Evolutionary conservation across 2,113 vertebrate genomes (phyloP).

Genomic region (Hystrix brachyura): DNA sequence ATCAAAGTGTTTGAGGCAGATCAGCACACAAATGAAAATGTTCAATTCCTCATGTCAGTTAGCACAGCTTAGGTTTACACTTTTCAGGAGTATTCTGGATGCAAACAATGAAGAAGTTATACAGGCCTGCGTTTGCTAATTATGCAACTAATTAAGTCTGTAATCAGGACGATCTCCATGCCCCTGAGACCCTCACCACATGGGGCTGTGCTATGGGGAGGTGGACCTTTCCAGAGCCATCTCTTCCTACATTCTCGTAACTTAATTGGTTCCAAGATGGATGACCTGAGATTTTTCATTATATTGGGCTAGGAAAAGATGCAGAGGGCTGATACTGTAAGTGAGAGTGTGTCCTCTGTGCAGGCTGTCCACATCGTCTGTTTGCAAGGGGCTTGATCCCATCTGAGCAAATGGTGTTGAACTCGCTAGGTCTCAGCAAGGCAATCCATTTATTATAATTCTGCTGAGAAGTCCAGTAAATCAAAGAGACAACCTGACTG

Average conservation of each 20-base stretch:
- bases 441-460: constrained; percentile 91
- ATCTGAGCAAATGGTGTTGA: constrained; percentile 75
- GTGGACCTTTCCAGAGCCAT: not conserved
- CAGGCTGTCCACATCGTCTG: constrained; percentile 36
- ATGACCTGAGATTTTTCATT: constrained; percentile 69
- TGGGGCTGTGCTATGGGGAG: not conserved
- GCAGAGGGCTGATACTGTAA: not conserved
- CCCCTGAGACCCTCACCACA: constrained; percentile 33
- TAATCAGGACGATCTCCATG: constrained; percentile 45
- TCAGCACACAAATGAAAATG: not conserved
- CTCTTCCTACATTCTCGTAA: constrained; percentile 42
- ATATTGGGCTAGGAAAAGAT: constrained; percentile 52
- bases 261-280: constrained; percentile 67
- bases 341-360: not conserved
- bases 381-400: constrained; percentile 85
- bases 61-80: constrained; percentile 8
- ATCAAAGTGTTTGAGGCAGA: not conserved
- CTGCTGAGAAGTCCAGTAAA: constrained; percentile 87
- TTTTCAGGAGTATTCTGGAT: not conserved
- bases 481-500: constrained; percentile 89
- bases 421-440: constrained; percentile 81
- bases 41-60: not conserved
- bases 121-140: constrained; percentile 41
- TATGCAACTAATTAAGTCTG: constrained; percentile 67
- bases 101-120: constrained; percentile 50